Base-by-base conservation (phyloP, 2,888 invertebrate species). In the Conops quadrifasciatus region DNA sequence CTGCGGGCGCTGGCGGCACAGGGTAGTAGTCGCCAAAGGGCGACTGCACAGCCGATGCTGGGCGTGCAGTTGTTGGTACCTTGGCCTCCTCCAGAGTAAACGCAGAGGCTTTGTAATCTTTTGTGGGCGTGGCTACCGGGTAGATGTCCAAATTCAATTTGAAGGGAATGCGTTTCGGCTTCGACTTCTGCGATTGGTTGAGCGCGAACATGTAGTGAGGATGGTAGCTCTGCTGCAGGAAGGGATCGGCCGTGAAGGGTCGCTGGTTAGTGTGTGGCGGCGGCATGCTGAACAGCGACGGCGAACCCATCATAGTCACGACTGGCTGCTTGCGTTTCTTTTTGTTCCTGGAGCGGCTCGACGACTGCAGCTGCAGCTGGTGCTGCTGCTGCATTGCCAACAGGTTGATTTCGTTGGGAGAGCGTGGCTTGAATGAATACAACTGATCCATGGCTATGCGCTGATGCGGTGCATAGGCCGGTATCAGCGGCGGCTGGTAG, bases 361-460 rank as follows among this genome's bases (percentile, higher is more conserved):
- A 56, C 24, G 74, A 74, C n/a, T 74, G 70, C 56, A 75, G 72
- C 19, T 76, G 47, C n/a, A n/a, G n/a, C n/a, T 74, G 70, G 49
- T 75, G 72, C 19, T 76, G 36, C 72, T 78, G 87, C 51, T 84
- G 86, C 53, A 91, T 89, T 2, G 93, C 92, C 75, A 93, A 80
- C 53, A 93, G 85, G 84, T 93, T 93, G 0, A 93, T 89, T 70
- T 93, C 93, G 47, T 91, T 89, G 0, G 93, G 92, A 75, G 89
- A 90, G 72, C 90, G 89, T 0, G 93, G 93, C 80, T 92, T 93
- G 78, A 88, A 93, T 2, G 88, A 89, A 79, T 89, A 90, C 74
- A 93, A 88, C 21, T 92, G 92, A 81, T 93, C 93, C 69, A 84
- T 79, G 43, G 83, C 80, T 24, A 84, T 79, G 13, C 83, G 83